Percentiles rank a stretch among this genome's conserved stretches.
phyloP scores from a whole-genome alignment of 2,113 vertebrate genomes.

The Neodon shergylaensis region DNA sequence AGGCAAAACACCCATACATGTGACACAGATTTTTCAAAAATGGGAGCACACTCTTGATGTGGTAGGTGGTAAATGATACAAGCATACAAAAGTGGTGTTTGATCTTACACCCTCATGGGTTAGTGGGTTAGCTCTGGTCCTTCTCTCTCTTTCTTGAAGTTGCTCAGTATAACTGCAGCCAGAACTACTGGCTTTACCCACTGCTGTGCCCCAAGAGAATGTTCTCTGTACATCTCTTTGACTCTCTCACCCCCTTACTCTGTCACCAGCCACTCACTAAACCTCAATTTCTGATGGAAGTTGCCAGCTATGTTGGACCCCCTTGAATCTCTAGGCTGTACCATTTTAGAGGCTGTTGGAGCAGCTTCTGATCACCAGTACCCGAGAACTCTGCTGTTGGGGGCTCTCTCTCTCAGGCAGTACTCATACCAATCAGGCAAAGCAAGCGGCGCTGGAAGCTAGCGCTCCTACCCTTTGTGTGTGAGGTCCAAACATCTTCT shows the following conservation, averaged over 20 bases:
- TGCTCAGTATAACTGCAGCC: neutral
- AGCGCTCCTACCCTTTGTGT: accelerated
- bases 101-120: accelerated
- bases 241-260: neutral
- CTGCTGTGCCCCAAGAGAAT: accelerated
- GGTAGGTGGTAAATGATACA: neutral
- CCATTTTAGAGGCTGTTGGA: neutral
- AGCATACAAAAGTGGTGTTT: neutral
- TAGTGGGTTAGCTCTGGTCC: accelerated
- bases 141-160: neutral
- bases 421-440: neutral
- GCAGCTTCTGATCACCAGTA: accelerated
- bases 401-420: neutral
- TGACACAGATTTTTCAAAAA: neutral
- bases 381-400: neutral
- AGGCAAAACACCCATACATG: neutral
- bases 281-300: neutral
- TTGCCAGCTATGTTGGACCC: accelerated
- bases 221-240: accelerated
- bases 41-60: neutral
- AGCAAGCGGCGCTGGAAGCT: neutral
- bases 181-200: neutral
- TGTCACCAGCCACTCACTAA: neutral
- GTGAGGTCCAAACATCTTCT: neutral
- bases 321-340: neutral